Percentiles rank a stretch among this genome's conserved stretches.
phyloP scores from a whole-genome alignment of 2,888 invertebrate genomes.

The Nasonia oneida region DNA sequence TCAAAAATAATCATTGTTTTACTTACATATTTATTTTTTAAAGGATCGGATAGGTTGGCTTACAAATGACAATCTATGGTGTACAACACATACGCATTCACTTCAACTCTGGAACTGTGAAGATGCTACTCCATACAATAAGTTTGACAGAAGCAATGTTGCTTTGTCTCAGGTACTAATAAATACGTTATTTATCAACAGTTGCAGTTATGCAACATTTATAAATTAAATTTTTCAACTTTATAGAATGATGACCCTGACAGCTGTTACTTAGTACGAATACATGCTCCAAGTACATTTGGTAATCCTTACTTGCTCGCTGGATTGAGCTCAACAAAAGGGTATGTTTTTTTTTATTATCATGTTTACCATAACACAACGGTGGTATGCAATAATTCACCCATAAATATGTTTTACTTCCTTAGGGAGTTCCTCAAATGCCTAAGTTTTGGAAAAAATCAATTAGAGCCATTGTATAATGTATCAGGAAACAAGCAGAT shows the following conservation, averaged over 20 bases:
- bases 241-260: slow-evolving; percentile 82
- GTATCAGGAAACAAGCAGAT: slow-evolving; percentile 85
- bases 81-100: slow-evolving; percentile 87
- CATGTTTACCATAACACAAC: not conserved
- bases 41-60: slow-evolving; percentile 80
- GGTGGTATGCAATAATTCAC: slow-evolving; percentile 42
- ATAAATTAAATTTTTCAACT: slow-evolving; percentile 45
- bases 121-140: slow-evolving; percentile 82
- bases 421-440: slow-evolving; percentile 79
- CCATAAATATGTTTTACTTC: slow-evolving; percentile 64
- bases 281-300: slow-evolving; percentile 79
- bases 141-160: slow-evolving; percentile 83
- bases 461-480: slow-evolving; percentile 81
- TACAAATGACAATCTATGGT: slow-evolving; percentile 80
- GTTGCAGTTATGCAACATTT: not conserved
- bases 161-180: slow-evolving; percentile 79
- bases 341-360: slow-evolving; percentile 79
- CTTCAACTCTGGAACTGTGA: slow-evolving; percentile 85
- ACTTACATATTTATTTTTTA: slow-evolving; percentile 38
- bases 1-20: slow-evolving; percentile 9
- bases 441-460: slow-evolving; percentile 79
- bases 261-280: slow-evolving; percentile 84
- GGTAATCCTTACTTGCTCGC: slow-evolving; percentile 82
- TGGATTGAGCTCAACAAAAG: slow-evolving; percentile 82
- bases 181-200: not conserved